These are phyloP conservation scores for Eledona agricola DNA, from an alignment of 2,888 invertebrate genomes.

Conservation along the genomic window DNA sequence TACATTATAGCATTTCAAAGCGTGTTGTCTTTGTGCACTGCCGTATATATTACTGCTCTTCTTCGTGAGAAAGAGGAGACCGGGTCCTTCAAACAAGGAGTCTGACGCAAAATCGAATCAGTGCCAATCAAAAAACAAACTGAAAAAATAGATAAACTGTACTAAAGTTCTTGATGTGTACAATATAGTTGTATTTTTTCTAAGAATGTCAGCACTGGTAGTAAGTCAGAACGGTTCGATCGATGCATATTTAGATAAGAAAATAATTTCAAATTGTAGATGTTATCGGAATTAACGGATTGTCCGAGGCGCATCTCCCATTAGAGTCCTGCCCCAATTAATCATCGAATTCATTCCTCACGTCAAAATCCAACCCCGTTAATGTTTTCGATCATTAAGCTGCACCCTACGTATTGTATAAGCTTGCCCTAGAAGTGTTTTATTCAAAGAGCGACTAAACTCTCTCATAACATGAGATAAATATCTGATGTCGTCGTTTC, in stretches of 20 bases:
- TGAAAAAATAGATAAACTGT: too few species aligned
- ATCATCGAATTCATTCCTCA: slow-evolving; percentile 21
- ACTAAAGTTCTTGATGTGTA: too few species aligned
- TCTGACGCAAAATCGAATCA: too few species aligned
- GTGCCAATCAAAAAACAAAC: too few species aligned
- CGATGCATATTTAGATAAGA: slow-evolving; percentile 23
- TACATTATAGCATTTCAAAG: slow-evolving; percentile 1
- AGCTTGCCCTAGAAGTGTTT: background rate
- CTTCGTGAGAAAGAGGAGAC: too few species aligned
- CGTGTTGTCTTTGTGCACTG: slow-evolving; percentile 10
- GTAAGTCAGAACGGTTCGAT: slow-evolving; percentile 23
- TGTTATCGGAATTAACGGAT: slow-evolving; percentile 21
- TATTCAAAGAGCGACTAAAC: slow-evolving; percentile 12
- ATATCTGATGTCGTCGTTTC: slow-evolving; percentile 31
- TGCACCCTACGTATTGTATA: background rate
- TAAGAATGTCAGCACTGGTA: too few species aligned
- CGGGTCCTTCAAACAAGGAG: too few species aligned
- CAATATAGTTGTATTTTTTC: too few species aligned
- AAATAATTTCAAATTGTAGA: slow-evolving; percentile 27
- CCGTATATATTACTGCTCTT: slow-evolving; percentile 5
- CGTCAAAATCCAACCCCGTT: too few species aligned
- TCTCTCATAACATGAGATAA: slow-evolving; percentile 24
- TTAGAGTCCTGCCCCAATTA: slow-evolving; percentile 34
- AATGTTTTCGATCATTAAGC: background rate
- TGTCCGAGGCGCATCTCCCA: slow-evolving; percentile 18